Evolutionary conservation across 2,888 invertebrate genomes (phyloP).

Genomic region (Drosophila borealis): DNA sequence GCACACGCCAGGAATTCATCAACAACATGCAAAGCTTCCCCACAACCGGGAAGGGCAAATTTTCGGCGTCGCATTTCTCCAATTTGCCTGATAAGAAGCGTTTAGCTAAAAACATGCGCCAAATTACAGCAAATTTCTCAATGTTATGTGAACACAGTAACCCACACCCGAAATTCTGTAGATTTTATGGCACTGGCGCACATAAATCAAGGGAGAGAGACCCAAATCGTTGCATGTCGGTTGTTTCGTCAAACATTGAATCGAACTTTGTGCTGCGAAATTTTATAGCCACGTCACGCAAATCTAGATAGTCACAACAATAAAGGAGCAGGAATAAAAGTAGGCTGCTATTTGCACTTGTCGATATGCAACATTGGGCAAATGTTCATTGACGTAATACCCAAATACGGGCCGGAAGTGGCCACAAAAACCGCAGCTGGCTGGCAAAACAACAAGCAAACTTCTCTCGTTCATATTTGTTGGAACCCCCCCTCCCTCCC

Average conservation of each 20-base stretch:
- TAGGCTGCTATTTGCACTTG: conserved; percentile 62
- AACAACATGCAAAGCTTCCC: conserved; percentile 62
- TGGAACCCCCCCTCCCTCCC: not conserved
- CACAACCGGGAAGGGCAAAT: conserved; percentile 4
- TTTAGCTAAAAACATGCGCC: conserved; percentile 79
- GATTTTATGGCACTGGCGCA: conserved; percentile 52
- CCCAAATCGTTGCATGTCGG: conserved; percentile 48
- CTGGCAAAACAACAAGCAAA: conserved; percentile 25
- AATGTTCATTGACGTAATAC: conserved; percentile 39
- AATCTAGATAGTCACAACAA: conserved; percentile 61
- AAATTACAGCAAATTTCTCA: conserved; percentile 79
- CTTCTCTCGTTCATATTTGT: conserved; percentile 12
- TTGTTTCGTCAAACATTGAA: conserved; percentile 50
- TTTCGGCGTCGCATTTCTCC: conserved; percentile 58
- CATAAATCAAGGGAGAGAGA: conserved; percentile 68
- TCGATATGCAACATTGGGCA: conserved; percentile 25
- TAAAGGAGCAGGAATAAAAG: conserved; percentile 21
- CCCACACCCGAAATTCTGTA: conserved; percentile 20
- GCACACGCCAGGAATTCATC: conserved; percentile 78
- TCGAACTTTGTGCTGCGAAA: conserved; percentile 40
- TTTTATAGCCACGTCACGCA: conserved; percentile 70
- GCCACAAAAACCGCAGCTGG: conserved; percentile 30
- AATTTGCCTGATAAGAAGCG: conserved; percentile 81
- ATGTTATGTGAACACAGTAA: conserved; percentile 58
- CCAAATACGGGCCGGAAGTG: conserved; percentile 2